Conservation (phyloP, 1,140 invertebrate genomes). For the Drosophila nikananu region DNA sequence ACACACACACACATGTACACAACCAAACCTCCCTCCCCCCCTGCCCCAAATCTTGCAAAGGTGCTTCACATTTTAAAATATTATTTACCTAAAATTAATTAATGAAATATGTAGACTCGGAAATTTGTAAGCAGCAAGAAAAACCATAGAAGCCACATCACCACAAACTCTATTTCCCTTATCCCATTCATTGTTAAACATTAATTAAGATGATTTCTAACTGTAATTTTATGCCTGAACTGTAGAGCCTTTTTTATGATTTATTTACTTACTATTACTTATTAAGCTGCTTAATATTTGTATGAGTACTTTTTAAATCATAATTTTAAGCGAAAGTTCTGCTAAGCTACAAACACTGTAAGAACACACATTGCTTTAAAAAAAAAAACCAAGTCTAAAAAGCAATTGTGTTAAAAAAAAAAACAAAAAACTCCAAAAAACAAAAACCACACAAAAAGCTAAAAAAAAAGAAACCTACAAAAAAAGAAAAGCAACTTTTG, state of each 20-base stretch:
- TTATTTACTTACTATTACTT: constrained; percentile 45
- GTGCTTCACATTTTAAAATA: constrained; percentile 4
- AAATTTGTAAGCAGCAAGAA: too few relatives aligned
- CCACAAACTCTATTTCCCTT: neutral
- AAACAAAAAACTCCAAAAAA: constrained; percentile 34
- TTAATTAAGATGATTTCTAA: constrained; percentile 5
- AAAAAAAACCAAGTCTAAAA: neutral
- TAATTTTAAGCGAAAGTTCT: constrained; percentile 23
- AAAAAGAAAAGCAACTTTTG: constrained; percentile 46
- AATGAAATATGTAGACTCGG: constrained; percentile 47
- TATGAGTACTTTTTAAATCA: constrained; percentile 30
- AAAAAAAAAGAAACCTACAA: constrained; percentile 48
- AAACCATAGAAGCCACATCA: too few relatives aligned
- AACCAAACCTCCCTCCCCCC: neutral
- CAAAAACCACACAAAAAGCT: constrained; percentile 48
- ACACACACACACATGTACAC: neutral
- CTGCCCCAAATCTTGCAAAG: constrained; percentile 6
- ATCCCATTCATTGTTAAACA: constrained; percentile 3
- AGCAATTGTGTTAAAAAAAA: constrained; percentile 56
- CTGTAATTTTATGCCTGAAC: constrained; percentile 8
- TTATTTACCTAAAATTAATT: neutral
- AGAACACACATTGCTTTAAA: constrained; percentile 49
- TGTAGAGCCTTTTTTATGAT: constrained; percentile 31
- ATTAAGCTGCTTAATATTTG: constrained; percentile 47
- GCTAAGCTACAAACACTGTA: constrained; percentile 37